Percentiles rank a stretch among this genome's conserved stretches.
Evolutionary conservation across 2,797 vertebrate genomes (phyloP).

Genomic region (Phylloscopus collybita): DNA sequence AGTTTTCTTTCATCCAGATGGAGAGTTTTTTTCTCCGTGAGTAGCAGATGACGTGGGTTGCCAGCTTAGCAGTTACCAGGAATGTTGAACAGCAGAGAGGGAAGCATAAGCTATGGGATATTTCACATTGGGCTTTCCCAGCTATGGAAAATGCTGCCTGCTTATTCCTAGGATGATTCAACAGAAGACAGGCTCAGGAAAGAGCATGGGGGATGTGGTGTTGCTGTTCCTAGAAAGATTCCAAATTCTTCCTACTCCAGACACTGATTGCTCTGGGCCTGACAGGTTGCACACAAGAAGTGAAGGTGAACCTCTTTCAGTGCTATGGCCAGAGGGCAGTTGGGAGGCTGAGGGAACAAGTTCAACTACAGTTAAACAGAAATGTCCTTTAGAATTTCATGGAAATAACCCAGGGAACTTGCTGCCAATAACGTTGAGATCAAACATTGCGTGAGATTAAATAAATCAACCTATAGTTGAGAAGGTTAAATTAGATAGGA

Average conservation of each 20-base stretch:
- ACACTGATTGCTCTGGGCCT: background rate
- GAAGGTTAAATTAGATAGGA: constrained; percentile 61
- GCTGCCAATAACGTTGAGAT: background rate
- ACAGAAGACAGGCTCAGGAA: background rate
- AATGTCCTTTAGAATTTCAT: background rate
- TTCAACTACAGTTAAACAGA: background rate
- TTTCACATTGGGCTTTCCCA: background rate
- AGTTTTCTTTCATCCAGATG: background rate
- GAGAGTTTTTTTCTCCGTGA: background rate
- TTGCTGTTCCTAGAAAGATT: background rate
- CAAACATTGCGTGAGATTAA: constrained; percentile 30
- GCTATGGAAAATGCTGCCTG: background rate
- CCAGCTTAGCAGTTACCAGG: background rate
- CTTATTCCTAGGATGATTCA: background rate
- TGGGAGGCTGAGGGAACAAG: background rate
- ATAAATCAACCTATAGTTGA: constrained; percentile 43
- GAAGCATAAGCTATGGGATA: background rate
- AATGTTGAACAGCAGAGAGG: background rate
- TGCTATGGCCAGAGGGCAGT: background rate
- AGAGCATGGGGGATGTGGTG: background rate
- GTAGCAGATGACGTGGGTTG: background rate
- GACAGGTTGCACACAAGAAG: background rate
- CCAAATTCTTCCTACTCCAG: background rate
- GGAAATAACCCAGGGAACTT: background rate
- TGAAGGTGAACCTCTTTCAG: background rate